Percentiles rank a stretch among this genome's conserved stretches.
Conservation (phyloP, 2,888 invertebrate species). For the Drosophila neotestacea region DNA sequence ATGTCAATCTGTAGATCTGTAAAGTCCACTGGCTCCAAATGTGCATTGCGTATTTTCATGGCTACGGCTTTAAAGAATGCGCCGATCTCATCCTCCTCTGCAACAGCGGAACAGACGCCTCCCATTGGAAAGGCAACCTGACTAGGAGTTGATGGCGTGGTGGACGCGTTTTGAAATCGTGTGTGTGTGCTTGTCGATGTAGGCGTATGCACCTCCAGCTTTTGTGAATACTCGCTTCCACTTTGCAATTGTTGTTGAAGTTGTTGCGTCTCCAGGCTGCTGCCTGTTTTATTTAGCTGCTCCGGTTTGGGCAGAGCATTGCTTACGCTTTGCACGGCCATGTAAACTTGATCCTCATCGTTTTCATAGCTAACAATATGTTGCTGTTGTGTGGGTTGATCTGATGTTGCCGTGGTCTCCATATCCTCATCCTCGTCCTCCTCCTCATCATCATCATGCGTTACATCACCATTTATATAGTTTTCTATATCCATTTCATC, state of each 20-base stretch:
- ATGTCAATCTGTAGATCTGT: slow-evolving; percentile 84
- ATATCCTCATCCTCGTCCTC: slow-evolving; percentile 58
- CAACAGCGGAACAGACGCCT: slow-evolving; percentile 24
- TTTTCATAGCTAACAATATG: slow-evolving; percentile 61
- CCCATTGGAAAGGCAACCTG: slow-evolving; percentile 45
- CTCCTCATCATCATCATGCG: slow-evolving; percentile 55
- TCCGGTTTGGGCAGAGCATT: slow-evolving; percentile 44
- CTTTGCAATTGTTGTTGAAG: slow-evolving; percentile 46
- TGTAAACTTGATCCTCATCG: slow-evolving; percentile 61
- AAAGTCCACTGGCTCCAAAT: slow-evolving; percentile 81
- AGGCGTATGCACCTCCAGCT: slow-evolving; percentile 56
- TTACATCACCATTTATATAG: slow-evolving; percentile 79
- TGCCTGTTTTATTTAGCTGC: slow-evolving; percentile 30
- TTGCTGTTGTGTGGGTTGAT: slow-evolving; percentile 47
- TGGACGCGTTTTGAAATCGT: slow-evolving; percentile 41
- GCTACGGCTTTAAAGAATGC: slow-evolving; percentile 83
- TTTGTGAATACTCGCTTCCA: slow-evolving; percentile 53
- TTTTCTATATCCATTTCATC: slow-evolving; percentile 83
- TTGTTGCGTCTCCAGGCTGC: slow-evolving; percentile 45
- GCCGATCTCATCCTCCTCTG: slow-evolving; percentile 83
- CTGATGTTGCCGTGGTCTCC: slow-evolving; percentile 46
- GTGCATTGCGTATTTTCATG: slow-evolving; percentile 83
- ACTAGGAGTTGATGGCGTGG: slow-evolving; percentile 54
- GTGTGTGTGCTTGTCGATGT: slow-evolving; percentile 37
- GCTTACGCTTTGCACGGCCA: slow-evolving; percentile 57